Conservation (phyloP, 2,113 vertebrate species). For the Maccullochella peelii region DNA sequence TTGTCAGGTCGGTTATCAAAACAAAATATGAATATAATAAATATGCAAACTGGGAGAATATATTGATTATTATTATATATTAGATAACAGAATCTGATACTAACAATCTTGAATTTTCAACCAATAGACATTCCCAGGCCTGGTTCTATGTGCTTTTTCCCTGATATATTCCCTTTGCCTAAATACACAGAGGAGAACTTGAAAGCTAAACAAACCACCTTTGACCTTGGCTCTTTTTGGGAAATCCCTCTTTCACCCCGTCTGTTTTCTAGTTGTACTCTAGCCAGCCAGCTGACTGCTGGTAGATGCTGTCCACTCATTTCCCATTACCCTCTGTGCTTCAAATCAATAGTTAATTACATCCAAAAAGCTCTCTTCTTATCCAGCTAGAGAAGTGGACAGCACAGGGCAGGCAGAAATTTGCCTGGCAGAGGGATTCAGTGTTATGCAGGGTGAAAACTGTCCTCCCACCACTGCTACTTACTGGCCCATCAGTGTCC, state of each 20-base stretch:
- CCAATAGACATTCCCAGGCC: background rate
- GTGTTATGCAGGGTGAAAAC: slow-evolving; percentile 64
- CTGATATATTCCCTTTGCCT: background rate
- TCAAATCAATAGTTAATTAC: slow-evolving; percentile 84
- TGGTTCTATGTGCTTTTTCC: background rate
- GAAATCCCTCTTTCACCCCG: slow-evolving; percentile 38
- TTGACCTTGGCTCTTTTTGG: slow-evolving; percentile 26
- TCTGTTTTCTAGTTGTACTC: slow-evolving; percentile 35
- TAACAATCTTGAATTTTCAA: background rate
- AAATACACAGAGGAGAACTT: slow-evolving; percentile 23
- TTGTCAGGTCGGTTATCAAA: slow-evolving; percentile 5
- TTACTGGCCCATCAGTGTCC: slow-evolving; percentile 70
- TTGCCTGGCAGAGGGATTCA: slow-evolving; percentile 61
- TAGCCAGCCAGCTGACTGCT: slow-evolving; percentile 30
- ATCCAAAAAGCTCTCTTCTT: slow-evolving; percentile 69
- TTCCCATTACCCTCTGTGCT: slow-evolving; percentile 72
- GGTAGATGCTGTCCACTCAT: slow-evolving; percentile 62
- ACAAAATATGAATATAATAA: slow-evolving; percentile 6
- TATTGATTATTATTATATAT: slow-evolving; percentile 10
- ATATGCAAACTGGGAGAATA: slow-evolving; percentile 12
- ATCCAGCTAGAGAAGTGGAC: slow-evolving; percentile 65
- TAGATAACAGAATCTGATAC: background rate
- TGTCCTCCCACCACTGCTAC: slow-evolving; percentile 67
- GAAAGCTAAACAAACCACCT: slow-evolving; percentile 40
- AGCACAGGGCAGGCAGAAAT: slow-evolving; percentile 48